Base-by-base conservation (phyloP, 2,797 vertebrate species). In the Neostethus bicornis region DNA sequence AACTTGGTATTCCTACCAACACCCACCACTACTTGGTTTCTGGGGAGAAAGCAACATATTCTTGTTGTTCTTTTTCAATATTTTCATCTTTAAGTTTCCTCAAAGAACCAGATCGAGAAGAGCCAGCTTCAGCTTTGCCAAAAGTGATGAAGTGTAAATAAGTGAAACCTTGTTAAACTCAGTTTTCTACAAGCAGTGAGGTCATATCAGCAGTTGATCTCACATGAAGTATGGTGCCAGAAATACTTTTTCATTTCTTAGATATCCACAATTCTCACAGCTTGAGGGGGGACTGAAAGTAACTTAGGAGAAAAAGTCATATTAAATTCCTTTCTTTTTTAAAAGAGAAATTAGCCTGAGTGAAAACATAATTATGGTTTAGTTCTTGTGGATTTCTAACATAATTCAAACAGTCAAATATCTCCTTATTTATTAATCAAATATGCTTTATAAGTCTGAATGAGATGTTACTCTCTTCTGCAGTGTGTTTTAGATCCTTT, bases 1-100 rank as follows among this genome's bases (percentile, higher is more conserved):
- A 63, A 54, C 31, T 24, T 48, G 43, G 47, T 55, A 35, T 44
- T 52, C 39, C 31, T 49, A 38, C 28, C 24, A 45, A 43, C 54
- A 17, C 58, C 53, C 60, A 35, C 17, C 45, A 19, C 55, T 55
- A 19, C 58, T 63, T 56, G 69, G 34, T 51, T 47, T 38, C 14
- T 32, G 14, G 34, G n/a, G 34, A 32, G 7, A n/a, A 5, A 5
- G 14, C 14, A 34, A 34, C 14, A 16, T n/a, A 7, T 34, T 34
- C 14, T 34, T 32, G 7, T 34, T 34, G 14, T 34, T 32, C 34
- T 34, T n/a, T 7, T 32, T 2, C 8, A 9, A 9, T 28, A 29
- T 12, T 29, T 29, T 11, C 3, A 7, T 34, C 13, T 1, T 12
- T 9, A 10, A 37, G 37, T 37, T 16, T 17, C 8, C 37, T 16